Conservation (phyloP, 2,113 vertebrate species). For the Tupaia chinensis region DNA sequence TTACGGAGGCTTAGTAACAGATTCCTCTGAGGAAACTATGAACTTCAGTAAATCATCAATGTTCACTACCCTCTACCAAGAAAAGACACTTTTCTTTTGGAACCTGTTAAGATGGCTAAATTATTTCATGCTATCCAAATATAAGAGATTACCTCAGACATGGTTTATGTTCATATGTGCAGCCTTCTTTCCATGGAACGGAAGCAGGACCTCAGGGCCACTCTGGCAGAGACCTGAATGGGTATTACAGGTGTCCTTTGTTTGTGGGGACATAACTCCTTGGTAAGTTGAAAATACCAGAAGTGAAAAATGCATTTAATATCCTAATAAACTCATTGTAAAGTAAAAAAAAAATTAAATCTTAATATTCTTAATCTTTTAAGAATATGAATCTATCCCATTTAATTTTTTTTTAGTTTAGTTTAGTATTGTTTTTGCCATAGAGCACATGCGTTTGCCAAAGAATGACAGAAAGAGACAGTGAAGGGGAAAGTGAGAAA, state of each 20-base stretch:
- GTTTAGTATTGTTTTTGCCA: too few relatives aligned
- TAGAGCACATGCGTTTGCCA: too few relatives aligned
- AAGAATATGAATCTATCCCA: not conserved
- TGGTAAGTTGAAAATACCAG: too few relatives aligned
- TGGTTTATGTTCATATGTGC: not conserved
- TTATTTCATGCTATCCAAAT: not conserved
- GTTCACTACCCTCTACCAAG: not conserved
- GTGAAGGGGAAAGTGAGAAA: too few relatives aligned
- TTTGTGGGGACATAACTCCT: too few relatives aligned
- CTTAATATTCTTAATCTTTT: not conserved
- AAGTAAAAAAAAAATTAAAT: too few relatives aligned
- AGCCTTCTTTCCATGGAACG: not conserved
- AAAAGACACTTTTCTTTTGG: not conserved
- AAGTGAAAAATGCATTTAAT: too few relatives aligned
- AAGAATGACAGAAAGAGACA: too few relatives aligned
- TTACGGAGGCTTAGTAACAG: not conserved
- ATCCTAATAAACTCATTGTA: too few relatives aligned
- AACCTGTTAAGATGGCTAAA: not conserved
- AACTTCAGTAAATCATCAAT: not conserved
- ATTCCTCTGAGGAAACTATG: not conserved
- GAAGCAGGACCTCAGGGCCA: not conserved
- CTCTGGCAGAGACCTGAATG: not conserved
- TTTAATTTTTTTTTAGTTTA: not conserved
- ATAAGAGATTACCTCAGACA: not conserved
- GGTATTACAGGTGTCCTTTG: not conserved